A percentile compares a stretch with the other conserved stretches of the same genome.
These are phyloP conservation scores for Oegoconia quadripuncta DNA, from an alignment of 2,888 invertebrate genomes.

Conservation along the genomic window DNA sequence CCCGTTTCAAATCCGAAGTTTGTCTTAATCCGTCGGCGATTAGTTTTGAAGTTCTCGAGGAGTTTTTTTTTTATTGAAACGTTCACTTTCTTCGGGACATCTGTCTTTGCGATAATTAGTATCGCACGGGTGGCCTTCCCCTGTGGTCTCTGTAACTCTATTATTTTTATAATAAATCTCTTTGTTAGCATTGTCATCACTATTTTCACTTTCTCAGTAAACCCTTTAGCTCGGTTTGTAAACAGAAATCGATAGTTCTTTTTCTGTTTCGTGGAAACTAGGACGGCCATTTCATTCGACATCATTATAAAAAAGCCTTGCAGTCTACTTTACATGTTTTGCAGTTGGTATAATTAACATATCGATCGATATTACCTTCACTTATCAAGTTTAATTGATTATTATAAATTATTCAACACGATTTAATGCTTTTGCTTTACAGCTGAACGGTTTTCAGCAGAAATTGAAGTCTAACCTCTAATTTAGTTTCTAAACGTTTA, in stretches of 20 bases:
- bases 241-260: slow-evolving; percentile 60
- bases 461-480: too few relatives aligned
- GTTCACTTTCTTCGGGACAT: slow-evolving; percentile 64
- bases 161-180: slow-evolving; percentile 50
- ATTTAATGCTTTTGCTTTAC: too few relatives aligned
- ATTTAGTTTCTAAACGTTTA: too few relatives aligned
- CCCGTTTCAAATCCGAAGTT: slow-evolving; percentile 20
- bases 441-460: too few relatives aligned
- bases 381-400: too few relatives aligned
- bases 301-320: background rate
- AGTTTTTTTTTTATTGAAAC: slow-evolving; percentile 55
- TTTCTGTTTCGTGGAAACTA: background rate
- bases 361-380: too few relatives aligned
- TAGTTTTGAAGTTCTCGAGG: slow-evolving; percentile 67
- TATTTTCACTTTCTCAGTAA: slow-evolving; percentile 71
- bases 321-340: too few relatives aligned
- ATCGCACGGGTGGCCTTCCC: slow-evolving; percentile 57
- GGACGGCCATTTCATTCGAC: background rate
- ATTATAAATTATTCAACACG: too few relatives aligned
- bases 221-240: slow-evolving; percentile 54
- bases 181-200: slow-evolving; percentile 55
- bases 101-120: slow-evolving; percentile 66
- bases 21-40: slow-evolving; percentile 69
- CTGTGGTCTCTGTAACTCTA: slow-evolving; percentile 36
- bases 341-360: too few relatives aligned